Conservation (phyloP, 2,888 invertebrate genomes). For the Syrista parreyssii region DNA sequence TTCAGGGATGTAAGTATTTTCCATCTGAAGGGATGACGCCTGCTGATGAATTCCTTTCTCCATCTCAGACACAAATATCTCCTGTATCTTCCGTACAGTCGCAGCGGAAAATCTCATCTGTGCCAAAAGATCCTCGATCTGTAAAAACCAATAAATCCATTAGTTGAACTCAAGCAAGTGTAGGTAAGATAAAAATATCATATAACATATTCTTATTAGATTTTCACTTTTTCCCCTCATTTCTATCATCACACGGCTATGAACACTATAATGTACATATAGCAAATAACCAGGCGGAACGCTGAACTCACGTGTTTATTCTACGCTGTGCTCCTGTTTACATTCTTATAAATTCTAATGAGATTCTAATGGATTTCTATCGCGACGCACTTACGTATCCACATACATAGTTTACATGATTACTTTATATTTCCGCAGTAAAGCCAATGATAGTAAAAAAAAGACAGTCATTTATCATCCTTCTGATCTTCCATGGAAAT, state of each 20-base stretch:
- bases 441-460: neutral
- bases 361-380: neutral
- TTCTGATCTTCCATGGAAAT: neutral
- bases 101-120: conserved; percentile 63
- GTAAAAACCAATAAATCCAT: conserved; percentile 13
- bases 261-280: neutral
- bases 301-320: neutral
- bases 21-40: conserved; percentile 80
- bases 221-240: neutral
- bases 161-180: neutral
- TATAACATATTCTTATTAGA: neutral
- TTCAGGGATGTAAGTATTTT: conserved; percentile 81
- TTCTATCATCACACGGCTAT: neutral
- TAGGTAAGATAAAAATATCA: neutral
- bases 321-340: neutral
- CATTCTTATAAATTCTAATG: neutral
- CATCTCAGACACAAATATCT: conserved; percentile 74
- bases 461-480: neutral
- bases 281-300: neutral
- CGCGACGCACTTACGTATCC: neutral
- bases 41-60: conserved; percentile 72
- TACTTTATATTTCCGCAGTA: neutral
- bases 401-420: neutral
- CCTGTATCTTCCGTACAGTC: conserved; percentile 68
- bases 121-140: conserved; percentile 53